Evolutionary conservation across 2,113 vertebrate species (phyloP), one percentile per base, ranked within the genome.

Genomic region (Gobio gobio): DNA sequence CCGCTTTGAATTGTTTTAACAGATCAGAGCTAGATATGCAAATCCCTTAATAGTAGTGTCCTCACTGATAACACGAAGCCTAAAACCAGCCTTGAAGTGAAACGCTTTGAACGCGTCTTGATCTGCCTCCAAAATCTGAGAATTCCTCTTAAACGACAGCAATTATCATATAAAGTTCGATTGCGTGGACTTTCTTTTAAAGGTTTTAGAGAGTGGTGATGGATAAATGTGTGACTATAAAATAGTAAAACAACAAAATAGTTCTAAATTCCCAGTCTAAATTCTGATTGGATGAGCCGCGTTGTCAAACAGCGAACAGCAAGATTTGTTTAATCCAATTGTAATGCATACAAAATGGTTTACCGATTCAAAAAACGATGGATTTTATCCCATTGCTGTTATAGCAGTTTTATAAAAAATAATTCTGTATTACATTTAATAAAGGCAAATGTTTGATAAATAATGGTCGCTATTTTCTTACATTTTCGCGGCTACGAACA

Each of bases 41-140:
- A 89, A 91, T 90, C 90, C 86, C 56, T 83, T 84, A 90, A 91
- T 90, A 81, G 89, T 54, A 47, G 33, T 86, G 85, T 74, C 78
- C 88, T 78, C 51, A 22, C 68, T 84, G 86, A 90, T 85, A 82
- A 86, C 83, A 84, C 74, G 82, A 77, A 73, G 83, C 68, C 66
- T 68, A 81, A 80, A 82, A 43, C 49, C 87, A 63, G 58, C 64
- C 45, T 79, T 72, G 66, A 79, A 78, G 64, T 36, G 26, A 45
- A 47, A 49, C 20, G n/a, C 75, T 66, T 72, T 49, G 72, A 72
- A 56, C 73, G 26, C 43, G 47, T 66, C 77, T 58, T 51, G 56
- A 64, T 79, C 78, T 64, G 58, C n/a, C 16, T 64, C 40, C 47
- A 80, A 40, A 49, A 82, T 64, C 51, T 45, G 66, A 36, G 26